Percentiles rank a stretch among this genome's conserved stretches.
These are phyloP conservation scores for Aphodius granarius DNA, from an alignment of 2,888 invertebrate genomes.

Conservation along the genomic window DNA sequence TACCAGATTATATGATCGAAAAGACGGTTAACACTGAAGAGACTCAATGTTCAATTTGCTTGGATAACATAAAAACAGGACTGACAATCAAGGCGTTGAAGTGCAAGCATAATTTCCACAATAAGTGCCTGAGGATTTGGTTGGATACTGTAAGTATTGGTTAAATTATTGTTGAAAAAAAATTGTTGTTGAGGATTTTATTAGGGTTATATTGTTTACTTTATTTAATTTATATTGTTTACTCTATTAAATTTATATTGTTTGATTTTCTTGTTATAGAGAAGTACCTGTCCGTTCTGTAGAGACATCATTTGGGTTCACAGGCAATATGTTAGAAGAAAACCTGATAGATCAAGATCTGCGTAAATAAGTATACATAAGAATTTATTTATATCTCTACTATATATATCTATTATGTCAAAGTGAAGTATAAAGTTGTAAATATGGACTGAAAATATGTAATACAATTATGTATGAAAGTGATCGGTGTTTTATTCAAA, in stretches of 20 bases:
- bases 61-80: neutral
- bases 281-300: neutral
- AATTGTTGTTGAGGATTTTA: no score
- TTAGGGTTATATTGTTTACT: neutral
- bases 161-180: no score
- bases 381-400: neutral
- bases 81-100: neutral
- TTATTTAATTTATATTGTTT: neutral
- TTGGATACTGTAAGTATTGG: neutral
- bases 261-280: neutral
- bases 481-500: no score
- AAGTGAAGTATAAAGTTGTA: no score
- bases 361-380: neutral
- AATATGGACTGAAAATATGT: no score
- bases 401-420: neutral
- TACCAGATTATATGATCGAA: neutral
- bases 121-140: neutral
- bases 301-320: neutral
- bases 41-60: neutral
- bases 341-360: neutral
- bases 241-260: neutral
- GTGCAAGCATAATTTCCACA: neutral
- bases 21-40: neutral
- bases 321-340: neutral
- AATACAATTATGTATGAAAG: no score